Percentiles rank a stretch among this genome's conserved stretches.
These are phyloP conservation scores for Taurulus bubalis DNA, from an alignment of 2,113 vertebrate genomes.

Conservation along the genomic window DNA sequence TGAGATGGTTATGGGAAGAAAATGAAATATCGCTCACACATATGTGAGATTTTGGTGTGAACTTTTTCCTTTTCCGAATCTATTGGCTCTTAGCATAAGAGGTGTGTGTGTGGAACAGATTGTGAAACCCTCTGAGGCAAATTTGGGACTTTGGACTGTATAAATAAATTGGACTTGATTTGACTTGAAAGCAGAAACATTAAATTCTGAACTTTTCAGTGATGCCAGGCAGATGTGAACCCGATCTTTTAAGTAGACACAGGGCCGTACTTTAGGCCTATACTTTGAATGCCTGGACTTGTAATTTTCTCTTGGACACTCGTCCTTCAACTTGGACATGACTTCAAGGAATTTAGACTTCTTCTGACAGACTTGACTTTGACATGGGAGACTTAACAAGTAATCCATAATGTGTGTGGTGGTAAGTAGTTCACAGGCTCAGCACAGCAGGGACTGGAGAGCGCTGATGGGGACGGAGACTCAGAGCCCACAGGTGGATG, in stretches of 20 bases:
- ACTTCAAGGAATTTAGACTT: not conserved
- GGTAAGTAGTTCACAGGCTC: too few species aligned
- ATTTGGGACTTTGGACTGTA: not conserved
- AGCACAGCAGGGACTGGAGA: too few species aligned
- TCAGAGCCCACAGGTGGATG: not conserved
- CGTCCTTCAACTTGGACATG: not conserved
- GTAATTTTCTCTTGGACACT: not conserved
- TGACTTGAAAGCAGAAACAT: not conserved
- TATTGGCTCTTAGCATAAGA: not conserved
- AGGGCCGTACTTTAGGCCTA: not conserved
- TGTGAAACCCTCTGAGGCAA: not conserved
- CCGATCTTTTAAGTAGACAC: not conserved
- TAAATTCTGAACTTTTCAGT: not conserved
- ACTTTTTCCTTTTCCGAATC: not conserved
- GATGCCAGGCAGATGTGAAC: not conserved
- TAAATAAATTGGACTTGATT: not conserved
- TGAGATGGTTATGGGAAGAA: not conserved
- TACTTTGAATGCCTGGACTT: not conserved
- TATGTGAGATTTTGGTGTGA: not conserved
- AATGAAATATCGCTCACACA: not conserved
- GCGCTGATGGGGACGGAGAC: not conserved
- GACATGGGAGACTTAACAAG: not conserved
- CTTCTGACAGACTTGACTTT: not conserved
- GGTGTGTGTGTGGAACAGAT: slow-evolving; percentile 1
- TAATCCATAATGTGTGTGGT: too few species aligned